Evolutionary conservation across 35 echinoderm and acorn worm species (phyloP).

Genomic region (Ptychodera flava): DNA sequence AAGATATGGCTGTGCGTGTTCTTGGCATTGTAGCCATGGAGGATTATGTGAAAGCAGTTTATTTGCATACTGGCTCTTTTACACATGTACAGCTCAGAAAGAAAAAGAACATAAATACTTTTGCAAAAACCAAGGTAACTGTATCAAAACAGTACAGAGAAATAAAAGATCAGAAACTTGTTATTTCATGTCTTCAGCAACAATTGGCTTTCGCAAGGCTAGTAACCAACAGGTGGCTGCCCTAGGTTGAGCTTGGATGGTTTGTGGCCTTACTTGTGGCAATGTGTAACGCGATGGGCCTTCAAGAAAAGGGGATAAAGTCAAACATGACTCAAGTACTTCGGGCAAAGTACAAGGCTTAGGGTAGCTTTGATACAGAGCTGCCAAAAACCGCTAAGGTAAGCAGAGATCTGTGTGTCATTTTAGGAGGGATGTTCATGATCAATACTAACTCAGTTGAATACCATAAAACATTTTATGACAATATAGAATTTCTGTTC

Average conservation of each 20-base stretch:
- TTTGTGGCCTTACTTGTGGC: conserved; percentile 19
- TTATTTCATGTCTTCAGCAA: conserved; percentile 29
- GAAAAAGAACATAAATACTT: conserved; percentile 29
- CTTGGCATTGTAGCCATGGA: conserved; percentile 17
- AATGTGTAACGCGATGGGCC: conserved; percentile 22
- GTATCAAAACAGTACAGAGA: conserved; percentile 22
- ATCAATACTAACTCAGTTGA: conserved; percentile 4
- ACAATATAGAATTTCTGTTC: conserved; percentile 39
- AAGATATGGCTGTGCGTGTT: conserved; percentile 24
- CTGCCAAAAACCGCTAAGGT: background rate
- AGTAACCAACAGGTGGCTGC: conserved; percentile 6
- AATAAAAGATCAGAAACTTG: conserved; percentile 23
- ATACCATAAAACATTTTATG: conserved; percentile 30
- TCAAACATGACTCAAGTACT: conserved; percentile 11
- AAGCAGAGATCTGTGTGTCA: background rate
- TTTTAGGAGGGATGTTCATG: conserved; percentile 44
- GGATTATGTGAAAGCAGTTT: conserved; percentile 33
- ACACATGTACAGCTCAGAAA: background rate
- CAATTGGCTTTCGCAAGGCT: conserved; percentile 34
- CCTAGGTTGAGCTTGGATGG: conserved; percentile 6
- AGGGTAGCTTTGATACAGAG: background rate
- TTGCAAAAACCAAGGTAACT: background rate
- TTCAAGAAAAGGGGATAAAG: conserved; percentile 15
- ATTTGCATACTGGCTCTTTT: conserved; percentile 15
- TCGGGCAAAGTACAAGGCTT: background rate